phyloP scores from a whole-genome alignment of 2,113 vertebrate genomes.

The Ageneiosus marmoratus region DNA sequence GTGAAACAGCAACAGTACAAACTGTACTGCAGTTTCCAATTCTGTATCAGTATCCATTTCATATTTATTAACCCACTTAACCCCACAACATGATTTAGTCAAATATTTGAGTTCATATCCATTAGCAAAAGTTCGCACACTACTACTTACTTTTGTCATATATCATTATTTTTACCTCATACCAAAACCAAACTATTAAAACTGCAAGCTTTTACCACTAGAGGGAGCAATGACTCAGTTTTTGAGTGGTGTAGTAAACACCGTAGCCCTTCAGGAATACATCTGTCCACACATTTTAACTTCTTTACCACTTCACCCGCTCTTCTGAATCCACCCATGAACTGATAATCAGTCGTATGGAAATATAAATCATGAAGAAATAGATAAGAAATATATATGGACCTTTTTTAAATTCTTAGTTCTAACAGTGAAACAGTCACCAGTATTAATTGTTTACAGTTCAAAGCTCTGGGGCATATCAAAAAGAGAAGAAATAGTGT shows the following conservation, averaged over 20 bases:
- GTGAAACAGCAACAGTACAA: background rate
- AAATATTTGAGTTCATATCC: background rate
- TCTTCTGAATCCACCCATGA: background rate
- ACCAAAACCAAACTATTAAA: constrained; percentile 12
- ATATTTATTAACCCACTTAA: background rate
- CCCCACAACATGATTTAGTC: background rate
- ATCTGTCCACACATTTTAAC: background rate
- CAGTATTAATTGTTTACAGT: no score
- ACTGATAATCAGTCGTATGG: background rate
- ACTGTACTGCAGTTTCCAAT: background rate
- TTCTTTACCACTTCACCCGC: background rate
- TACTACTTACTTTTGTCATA: constrained; percentile 1
- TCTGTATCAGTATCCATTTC: background rate
- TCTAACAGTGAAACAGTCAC: no score
- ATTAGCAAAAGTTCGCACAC: background rate
- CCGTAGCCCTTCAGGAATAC: background rate
- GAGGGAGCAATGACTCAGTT: constrained; percentile 50
- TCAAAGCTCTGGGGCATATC: background rate
- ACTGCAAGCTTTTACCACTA: constrained; percentile 50
- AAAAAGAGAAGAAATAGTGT: background rate
- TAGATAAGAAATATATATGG: background rate
- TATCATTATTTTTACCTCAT: background rate
- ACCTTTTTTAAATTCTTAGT: background rate
- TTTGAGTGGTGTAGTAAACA: background rate
- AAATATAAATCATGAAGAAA: background rate